A percentile compares a stretch with the other conserved stretches of the same genome.
Conservation (phyloP, 30 jellyfish, hydroid and myxozoan genomes). For the Hydra vulgaris region DNA sequence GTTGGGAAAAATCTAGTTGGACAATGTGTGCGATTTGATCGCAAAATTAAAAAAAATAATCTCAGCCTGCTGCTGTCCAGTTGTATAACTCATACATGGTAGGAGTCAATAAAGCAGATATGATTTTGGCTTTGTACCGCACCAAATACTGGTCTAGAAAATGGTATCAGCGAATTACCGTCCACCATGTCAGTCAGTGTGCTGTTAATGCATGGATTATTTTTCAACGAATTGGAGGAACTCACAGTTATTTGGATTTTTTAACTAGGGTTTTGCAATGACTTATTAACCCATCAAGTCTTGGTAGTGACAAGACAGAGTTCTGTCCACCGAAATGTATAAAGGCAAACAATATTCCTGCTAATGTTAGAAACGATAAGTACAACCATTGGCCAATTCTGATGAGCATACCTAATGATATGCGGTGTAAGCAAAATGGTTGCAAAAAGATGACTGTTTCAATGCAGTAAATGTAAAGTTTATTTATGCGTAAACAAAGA, state of each 20-base stretch:
- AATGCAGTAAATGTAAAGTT: constrained; percentile 42
- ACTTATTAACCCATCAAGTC: constrained; percentile 13
- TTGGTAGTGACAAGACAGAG: constrained; percentile 17
- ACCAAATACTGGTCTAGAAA: constrained; percentile 29
- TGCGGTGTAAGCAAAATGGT: constrained; percentile 23
- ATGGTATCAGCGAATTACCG: constrained; percentile 46
- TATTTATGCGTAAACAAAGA: constrained; percentile 26
- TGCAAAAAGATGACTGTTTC: constrained; percentile 16
- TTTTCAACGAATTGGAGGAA: constrained; percentile 23
- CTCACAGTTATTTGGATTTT: constrained; percentile 17
- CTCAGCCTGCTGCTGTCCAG: neutral
- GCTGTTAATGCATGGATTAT: constrained; percentile 24
- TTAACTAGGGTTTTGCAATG: constrained; percentile 1
- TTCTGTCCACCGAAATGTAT: constrained; percentile 11
- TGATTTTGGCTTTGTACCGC: constrained; percentile 38
- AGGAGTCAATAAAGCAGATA: neutral
- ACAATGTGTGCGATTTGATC: neutral
- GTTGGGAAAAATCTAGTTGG: constrained; percentile 11
- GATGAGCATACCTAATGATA: constrained; percentile 16
- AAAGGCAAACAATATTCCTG: neutral
- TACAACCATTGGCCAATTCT: constrained; percentile 35
- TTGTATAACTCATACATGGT: neutral
- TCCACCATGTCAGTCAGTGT: constrained; percentile 18
- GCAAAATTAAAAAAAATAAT: neutral
- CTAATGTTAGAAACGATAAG: constrained; percentile 13